Percentiles rank a stretch among this genome's conserved stretches.
These are phyloP conservation scores for Tribolium madens DNA, from an alignment of 1,140 invertebrate species.

Conservation along the genomic window DNA sequence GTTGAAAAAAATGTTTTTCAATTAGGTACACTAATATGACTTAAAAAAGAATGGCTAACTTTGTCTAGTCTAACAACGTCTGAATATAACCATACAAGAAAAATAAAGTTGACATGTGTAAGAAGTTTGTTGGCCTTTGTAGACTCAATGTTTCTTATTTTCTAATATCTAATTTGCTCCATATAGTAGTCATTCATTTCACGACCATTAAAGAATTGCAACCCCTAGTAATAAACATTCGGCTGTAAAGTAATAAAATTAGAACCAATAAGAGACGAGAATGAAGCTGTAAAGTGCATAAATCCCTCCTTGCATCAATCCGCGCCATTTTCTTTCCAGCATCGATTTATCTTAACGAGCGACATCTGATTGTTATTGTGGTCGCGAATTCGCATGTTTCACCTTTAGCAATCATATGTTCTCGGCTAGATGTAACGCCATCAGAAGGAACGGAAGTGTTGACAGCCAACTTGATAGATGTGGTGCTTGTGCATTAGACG, in stretches of 20 bases:
- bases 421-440: constrained; percentile 5
- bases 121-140: background rate
- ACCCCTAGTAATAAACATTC: background rate
- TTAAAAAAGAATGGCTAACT: too few species aligned
- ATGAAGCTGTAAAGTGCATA: background rate
- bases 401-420: constrained; percentile 16
- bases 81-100: too few species aligned
- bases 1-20: too few species aligned
- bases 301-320: constrained; percentile 1
- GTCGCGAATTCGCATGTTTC: constrained; percentile 24
- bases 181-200: background rate
- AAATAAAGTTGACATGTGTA: too few species aligned
- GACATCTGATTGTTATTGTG: constrained; percentile 24
- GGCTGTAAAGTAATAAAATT: background rate
- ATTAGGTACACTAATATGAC: too few species aligned
- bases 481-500: constrained; percentile 24
- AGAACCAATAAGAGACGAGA: background rate
- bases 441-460: constrained; percentile 18
- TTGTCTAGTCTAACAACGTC: too few species aligned
- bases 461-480: constrained; percentile 27
- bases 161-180: background rate
- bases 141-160: background rate
- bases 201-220: background rate
- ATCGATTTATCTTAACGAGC: constrained; percentile 21
- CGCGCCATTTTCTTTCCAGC: background rate